Evolutionary conservation across 2,113 vertebrate genomes (phyloP).

Genomic region (Cololabis saira): DNA sequence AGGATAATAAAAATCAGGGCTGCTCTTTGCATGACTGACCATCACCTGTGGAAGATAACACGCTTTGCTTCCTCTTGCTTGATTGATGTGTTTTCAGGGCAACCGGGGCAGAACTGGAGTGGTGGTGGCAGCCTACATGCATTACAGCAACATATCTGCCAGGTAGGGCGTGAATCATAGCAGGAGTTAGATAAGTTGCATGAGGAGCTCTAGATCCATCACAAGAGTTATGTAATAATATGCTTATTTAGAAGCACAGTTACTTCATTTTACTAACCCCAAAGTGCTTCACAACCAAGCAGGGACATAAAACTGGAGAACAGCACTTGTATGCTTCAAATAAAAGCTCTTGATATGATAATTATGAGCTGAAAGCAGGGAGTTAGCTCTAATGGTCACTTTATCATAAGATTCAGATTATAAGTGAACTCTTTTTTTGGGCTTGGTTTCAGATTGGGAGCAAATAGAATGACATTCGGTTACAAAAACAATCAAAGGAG

Average conservation of each 20-base stretch:
- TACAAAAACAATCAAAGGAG: slow-evolving; percentile 11
- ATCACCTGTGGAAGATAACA: slow-evolving; percentile 6
- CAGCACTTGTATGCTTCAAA: slow-evolving; percentile 13
- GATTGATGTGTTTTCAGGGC: slow-evolving; percentile 82
- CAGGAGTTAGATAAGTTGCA: neutral
- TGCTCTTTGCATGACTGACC: slow-evolving; percentile 4
- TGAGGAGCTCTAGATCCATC: slow-evolving; percentile 24
- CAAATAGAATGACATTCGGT: slow-evolving; percentile 2
- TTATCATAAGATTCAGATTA: slow-evolving; percentile 32
- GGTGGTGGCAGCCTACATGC: slow-evolving; percentile 97
- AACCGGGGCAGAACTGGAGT: slow-evolving; percentile 94
- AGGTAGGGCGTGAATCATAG: slow-evolving; percentile 78
- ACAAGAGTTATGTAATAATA: slow-evolving; percentile 13
- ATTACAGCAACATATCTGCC: slow-evolving; percentile 98
- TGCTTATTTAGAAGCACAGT: neutral
- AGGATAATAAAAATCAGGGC: neutral
- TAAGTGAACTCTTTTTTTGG: neutral
- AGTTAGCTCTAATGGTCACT: slow-evolving; percentile 14
- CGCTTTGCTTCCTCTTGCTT: neutral
- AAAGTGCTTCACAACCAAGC: neutral
- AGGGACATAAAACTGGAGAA: slow-evolving; percentile 17
- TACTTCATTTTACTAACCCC: neutral
- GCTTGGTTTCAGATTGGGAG: slow-evolving; percentile 8
- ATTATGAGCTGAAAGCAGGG: slow-evolving; percentile 37
- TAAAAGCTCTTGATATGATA: slow-evolving; percentile 31